Percentiles rank a stretch among this genome's conserved stretches.
Evolutionary conservation across 1,140 invertebrate genomes (phyloP).

Genomic region (Saxidomus purpurata): DNA sequence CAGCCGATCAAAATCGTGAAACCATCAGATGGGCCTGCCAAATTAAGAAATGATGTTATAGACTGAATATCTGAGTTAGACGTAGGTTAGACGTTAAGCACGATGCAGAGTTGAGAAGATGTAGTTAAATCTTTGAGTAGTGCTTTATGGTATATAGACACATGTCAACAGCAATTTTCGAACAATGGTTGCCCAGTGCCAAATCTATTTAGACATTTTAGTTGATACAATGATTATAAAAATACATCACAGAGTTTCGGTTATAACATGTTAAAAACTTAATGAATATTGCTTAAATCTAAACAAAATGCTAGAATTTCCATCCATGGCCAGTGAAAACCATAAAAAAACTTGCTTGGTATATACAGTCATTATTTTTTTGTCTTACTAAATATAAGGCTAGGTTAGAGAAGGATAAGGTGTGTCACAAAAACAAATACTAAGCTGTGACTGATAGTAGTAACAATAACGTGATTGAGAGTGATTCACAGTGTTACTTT

Average conservation of each 20-base stretch:
- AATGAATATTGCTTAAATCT: slow-evolving; percentile 12
- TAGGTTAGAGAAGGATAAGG: slow-evolving; percentile 50
- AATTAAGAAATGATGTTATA: not conserved
- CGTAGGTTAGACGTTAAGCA: not conserved
- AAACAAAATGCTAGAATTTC: too few relatives aligned
- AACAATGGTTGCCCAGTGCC: slow-evolving; percentile 29
- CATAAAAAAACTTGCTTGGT: not conserved
- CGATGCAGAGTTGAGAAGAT: not conserved
- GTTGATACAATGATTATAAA: slow-evolving; percentile 29
- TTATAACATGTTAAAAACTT: slow-evolving; percentile 5
- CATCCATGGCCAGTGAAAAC: not conserved
- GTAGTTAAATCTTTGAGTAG: not conserved
- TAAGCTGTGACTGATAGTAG: not conserved
- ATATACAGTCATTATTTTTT: not conserved
- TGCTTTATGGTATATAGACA: slow-evolving; percentile 39
- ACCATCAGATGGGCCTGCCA: too few relatives aligned
- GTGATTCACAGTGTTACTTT: not conserved
- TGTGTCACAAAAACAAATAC: slow-evolving; percentile 28
- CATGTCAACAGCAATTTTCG: slow-evolving; percentile 19
- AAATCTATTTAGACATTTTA: slow-evolving; percentile 1
- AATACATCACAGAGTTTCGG: not conserved
- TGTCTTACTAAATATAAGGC: slow-evolving; percentile 38
- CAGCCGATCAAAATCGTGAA: too few relatives aligned
- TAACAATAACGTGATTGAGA: too few relatives aligned
- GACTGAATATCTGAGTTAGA: not conserved